Evolutionary conservation across 2,888 invertebrate genomes (phyloP), one percentile per base, ranked within the genome.

Genomic region (Andricus quercusramuli): DNA sequence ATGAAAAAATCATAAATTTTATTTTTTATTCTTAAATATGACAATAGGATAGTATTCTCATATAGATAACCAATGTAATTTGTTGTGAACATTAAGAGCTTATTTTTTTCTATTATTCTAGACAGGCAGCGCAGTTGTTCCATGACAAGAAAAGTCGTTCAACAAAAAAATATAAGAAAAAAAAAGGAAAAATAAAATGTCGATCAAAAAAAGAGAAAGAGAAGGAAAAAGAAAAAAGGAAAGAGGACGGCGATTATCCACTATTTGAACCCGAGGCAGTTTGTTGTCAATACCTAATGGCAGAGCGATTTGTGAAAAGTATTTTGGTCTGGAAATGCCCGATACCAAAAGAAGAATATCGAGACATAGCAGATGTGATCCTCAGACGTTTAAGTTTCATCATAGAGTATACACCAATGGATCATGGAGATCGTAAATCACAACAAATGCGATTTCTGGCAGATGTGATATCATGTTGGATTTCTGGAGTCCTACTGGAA

Each of bases 401-500:
- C 6, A 78, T 91, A 5, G 87, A 89, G 22, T 90, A 90, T 47
- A 68, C 44, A 2, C 85, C 88, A 0, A 15, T 84, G 0, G 86
- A 86, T 37, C 83, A 87, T 9, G 89, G 87, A 22, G 91, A 92
- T 66, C 84, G 90, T 2, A 88, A 87, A 22, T 90, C 89, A 3
- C 90, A 90, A 56, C 92, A 92, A 79, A 88, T 92, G 85, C 86
- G 85, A 20, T 84, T 91, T 41, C 82, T 92, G 4, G 88, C 92
- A 4, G 90, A 92, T 29, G 64, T 89, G 0, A 83, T 92, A 32
- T 90, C 90, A 13, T 89, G 89, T 41, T 92, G 92, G 92, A 88
- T 92, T 32, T 79, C 89, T 6, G 92, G 90, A 0, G 85, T 92
- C 2, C 67, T 92, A 4, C 78, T 87, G 2, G 89, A 92, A 59